These are phyloP conservation scores for Chironomus tentans DNA, from an alignment of 2,888 invertebrate genomes.

Conservation along the genomic window DNA sequence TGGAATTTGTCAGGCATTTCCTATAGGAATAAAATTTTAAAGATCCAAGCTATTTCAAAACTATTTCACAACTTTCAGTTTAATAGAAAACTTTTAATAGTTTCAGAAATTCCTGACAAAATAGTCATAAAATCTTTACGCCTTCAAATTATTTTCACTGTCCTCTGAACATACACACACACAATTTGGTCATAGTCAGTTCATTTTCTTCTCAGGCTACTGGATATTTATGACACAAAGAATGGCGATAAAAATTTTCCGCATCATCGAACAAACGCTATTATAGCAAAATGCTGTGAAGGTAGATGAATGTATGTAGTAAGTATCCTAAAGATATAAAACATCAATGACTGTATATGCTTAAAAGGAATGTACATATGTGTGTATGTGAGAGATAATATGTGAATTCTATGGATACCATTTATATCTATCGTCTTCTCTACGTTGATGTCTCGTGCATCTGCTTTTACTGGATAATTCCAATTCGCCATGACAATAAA, in stretches of 20 bases:
- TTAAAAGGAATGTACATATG: neutral
- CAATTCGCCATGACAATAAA: neutral
- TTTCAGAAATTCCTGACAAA: neutral
- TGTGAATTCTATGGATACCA: neutral
- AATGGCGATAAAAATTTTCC: constrained; percentile 25
- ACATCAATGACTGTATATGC: too few relatives aligned
- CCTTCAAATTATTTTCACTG: too few relatives aligned
- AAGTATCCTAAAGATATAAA: too few relatives aligned
- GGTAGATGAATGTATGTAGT: too few relatives aligned
- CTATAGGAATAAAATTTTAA: too few relatives aligned
- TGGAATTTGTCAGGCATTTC: neutral
- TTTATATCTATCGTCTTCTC: constrained; percentile 5
- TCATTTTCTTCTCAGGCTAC: constrained; percentile 3
- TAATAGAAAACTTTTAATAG: neutral
- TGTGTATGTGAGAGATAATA: neutral
- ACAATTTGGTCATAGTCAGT: neutral
- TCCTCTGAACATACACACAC: neutral
- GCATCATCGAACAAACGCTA: constrained; percentile 9
- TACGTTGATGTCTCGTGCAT: constrained; percentile 3
- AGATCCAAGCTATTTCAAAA: too few relatives aligned
- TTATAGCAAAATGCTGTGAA: neutral
- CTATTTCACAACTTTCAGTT: too few relatives aligned
- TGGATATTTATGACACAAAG: constrained; percentile 23
- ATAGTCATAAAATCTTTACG: too few relatives aligned
- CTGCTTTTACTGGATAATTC: constrained; percentile 17